These are phyloP conservation scores for Ranitomeya variabilis DNA, from an alignment of 2,113 vertebrate genomes.

Conservation along the genomic window DNA sequence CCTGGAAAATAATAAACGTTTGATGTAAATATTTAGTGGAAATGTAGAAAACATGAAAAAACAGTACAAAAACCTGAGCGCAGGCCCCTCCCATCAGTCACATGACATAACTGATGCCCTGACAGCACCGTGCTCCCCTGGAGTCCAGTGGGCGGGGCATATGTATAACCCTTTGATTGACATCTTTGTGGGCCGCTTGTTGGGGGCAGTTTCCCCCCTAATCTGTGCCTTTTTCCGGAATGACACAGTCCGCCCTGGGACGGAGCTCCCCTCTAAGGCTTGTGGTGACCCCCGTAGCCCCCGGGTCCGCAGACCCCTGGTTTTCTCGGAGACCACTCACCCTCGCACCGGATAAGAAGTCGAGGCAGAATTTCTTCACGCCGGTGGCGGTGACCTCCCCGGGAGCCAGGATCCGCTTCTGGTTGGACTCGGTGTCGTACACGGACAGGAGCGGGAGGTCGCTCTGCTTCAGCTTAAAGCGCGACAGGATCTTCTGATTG, in stretches of 20 bases:
- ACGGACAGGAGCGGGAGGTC: constrained; percentile 86
- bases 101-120: not conserved
- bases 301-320: too few species aligned
- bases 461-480: constrained; percentile 80
- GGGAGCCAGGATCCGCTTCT: constrained; percentile 74
- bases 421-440: constrained; percentile 76
- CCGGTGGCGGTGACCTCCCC: constrained; percentile 72
- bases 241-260: not conserved
- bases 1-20: not conserved
- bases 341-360: constrained; percentile 70
- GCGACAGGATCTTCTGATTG: constrained; percentile 75
- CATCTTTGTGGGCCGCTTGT: not conserved
- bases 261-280: not conserved
- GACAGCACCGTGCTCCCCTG: not conserved
- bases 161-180: not conserved
- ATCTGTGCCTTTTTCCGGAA: not conserved
- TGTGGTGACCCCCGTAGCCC: too few species aligned
- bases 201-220: not conserved
- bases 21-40: not conserved
- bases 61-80: not conserved
- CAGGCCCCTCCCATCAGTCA: not conserved
- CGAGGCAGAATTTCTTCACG: constrained; percentile 79
- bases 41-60: not conserved
- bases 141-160: not conserved
- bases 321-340: constrained; percentile 63